Evolutionary conservation across 2,888 invertebrate genomes (phyloP).

Genomic region (Cynaeus angustus): DNA sequence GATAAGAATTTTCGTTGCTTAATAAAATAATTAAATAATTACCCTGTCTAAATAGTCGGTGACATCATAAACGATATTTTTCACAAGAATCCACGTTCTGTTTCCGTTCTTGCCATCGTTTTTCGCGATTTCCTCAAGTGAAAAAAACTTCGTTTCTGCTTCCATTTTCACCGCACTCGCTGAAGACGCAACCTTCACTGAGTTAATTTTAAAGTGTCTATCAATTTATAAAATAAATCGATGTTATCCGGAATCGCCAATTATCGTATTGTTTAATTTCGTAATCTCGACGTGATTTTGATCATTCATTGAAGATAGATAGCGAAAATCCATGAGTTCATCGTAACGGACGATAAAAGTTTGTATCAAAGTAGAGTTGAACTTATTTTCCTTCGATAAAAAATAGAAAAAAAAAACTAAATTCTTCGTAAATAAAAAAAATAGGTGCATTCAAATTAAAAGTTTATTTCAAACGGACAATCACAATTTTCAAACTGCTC

Average conservation of each 20-base stretch:
- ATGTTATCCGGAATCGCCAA: not conserved
- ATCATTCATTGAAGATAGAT: not conserved
- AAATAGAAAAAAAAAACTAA: too few relatives aligned
- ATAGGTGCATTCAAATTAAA: not conserved
- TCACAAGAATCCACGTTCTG: conserved; percentile 78
- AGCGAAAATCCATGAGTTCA: too few relatives aligned
- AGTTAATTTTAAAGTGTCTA: conserved; percentile 16
- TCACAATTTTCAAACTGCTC: not conserved
- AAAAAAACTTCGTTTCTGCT: conserved; percentile 52
- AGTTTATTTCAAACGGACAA: not conserved
- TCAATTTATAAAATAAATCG: conserved; percentile 5
- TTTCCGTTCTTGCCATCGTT: conserved; percentile 75
- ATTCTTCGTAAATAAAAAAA: too few relatives aligned
- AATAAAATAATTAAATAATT: conserved; percentile 47
- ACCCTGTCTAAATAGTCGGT: conserved; percentile 78
- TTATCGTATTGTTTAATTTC: conserved; percentile 14
- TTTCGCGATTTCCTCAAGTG: conserved; percentile 74
- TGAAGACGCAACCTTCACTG: not conserved
- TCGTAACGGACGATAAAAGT: not conserved
- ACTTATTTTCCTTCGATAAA: too few relatives aligned
- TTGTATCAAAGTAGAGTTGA: too few relatives aligned
- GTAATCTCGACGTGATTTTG: conserved; percentile 38
- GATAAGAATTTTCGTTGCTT: not conserved
- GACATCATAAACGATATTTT: conserved; percentile 81
- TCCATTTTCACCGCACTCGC: conserved; percentile 16